A percentile compares a stretch with the other conserved stretches of the same genome.
Evolutionary conservation across 2,797 vertebrate genomes (phyloP).

Genomic region (Margarornis squamiger): DNA sequence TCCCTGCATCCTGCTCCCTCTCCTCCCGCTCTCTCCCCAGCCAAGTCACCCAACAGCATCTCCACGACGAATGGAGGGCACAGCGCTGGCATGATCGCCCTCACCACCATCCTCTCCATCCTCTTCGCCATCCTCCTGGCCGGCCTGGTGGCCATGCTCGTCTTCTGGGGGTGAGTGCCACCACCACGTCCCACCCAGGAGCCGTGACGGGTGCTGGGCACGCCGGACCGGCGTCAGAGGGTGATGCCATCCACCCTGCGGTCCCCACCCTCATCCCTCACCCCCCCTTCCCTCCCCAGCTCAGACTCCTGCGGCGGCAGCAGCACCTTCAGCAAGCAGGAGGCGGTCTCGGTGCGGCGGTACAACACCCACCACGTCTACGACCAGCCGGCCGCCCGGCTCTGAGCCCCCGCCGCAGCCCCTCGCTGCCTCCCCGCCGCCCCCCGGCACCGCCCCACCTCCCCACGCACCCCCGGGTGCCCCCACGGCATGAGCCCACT

Average conservation of each 20-base stretch:
- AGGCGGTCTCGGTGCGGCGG: conserved; percentile 29
- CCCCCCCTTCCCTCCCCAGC: conserved; percentile 23
- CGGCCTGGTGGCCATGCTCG: background rate
- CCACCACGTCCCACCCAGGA: background rate
- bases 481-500: fast-evolving
- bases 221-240: fast-evolving
- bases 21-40: conserved; percentile 2
- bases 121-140: conserved; percentile 46
- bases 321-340: background rate
- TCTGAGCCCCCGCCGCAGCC: background rate
- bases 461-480: background rate
- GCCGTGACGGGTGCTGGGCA: background rate
- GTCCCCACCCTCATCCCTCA: background rate
- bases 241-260: fast-evolving
- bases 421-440: background rate
- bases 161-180: conserved; percentile 40
- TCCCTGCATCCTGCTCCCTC: background rate
- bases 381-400: background rate
- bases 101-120: conserved; percentile 60
- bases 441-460: background rate
- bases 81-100: conserved; percentile 18
- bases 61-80: fast-evolving
- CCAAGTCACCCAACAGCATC: fast-evolving
- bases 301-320: background rate
- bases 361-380: conserved; percentile 74